These are phyloP conservation scores for Asbolus verrucosus DNA, from an alignment of 1,140 invertebrate genomes.

Conservation along the genomic window DNA sequence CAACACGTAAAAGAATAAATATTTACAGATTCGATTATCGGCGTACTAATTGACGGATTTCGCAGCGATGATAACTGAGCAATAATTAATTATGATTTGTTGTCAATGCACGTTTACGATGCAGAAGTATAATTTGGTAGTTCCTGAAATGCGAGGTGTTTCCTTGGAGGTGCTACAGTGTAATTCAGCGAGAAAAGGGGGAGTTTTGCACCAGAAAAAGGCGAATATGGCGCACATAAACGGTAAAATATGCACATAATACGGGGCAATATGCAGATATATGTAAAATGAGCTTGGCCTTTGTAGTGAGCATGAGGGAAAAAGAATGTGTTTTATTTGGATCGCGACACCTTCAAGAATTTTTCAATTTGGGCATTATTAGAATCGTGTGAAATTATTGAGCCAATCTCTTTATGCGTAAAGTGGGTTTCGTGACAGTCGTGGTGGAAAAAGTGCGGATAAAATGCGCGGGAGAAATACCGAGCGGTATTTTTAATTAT, in stretches of 20 bases:
- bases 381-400: constrained; percentile 6
- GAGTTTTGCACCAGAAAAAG: constrained; percentile 13
- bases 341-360: constrained; percentile 14
- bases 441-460: too few relatives aligned
- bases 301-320: not conserved
- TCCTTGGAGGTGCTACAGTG: too few relatives aligned
- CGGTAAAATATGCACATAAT: constrained; percentile 33
- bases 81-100: too few relatives aligned
- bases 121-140: too few relatives aligned
- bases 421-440: too few relatives aligned
- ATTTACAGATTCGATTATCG: not conserved
- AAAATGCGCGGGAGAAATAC: too few relatives aligned
- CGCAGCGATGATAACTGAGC: too few relatives aligned
- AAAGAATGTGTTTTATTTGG: constrained; percentile 21
- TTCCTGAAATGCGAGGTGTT: too few relatives aligned
- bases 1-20: not conserved
- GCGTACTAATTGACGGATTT: too few relatives aligned
- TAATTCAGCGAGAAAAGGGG: constrained; percentile 23
- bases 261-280: constrained; percentile 26
- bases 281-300: constrained; percentile 12
- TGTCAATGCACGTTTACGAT: too few relatives aligned
- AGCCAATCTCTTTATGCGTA: too few relatives aligned
- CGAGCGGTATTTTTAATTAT: too few relatives aligned
- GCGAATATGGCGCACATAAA: constrained; percentile 11
- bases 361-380: constrained; percentile 25